Percentiles rank a stretch among this genome's conserved stretches.
These are phyloP conservation scores for Zosterops lateralis DNA, from an alignment of 2,113 vertebrate species.

Conservation along the genomic window DNA sequence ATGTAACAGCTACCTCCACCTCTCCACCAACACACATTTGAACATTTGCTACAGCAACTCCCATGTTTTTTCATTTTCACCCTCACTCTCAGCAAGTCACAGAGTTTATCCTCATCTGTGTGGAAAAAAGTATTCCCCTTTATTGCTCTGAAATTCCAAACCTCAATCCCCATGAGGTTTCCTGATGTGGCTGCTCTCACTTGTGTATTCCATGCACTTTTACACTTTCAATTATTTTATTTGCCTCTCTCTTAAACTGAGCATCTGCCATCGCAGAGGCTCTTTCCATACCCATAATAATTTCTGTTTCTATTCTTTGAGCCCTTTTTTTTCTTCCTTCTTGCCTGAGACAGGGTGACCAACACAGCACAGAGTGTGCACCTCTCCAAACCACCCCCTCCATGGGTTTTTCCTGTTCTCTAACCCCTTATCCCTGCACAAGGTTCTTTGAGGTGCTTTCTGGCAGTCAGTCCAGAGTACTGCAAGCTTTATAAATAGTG, in stretches of 20 bases:
- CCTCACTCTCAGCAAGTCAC: not conserved
- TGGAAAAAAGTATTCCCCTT: not conserved
- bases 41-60: not conserved
- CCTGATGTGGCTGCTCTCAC: not conserved
- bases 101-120: not conserved
- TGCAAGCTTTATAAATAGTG: not conserved
- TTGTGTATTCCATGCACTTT: not conserved
- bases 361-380: not conserved
- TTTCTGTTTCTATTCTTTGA: not conserved
- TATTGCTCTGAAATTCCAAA: not conserved
- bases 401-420: not conserved
- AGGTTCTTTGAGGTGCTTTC: not conserved
- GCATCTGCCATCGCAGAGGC: fast-evolving
- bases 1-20: not conserved
- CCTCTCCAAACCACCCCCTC: not conserved
- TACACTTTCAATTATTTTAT: not conserved
- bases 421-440: not conserved
- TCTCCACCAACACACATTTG: not conserved
- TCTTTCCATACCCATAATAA: not conserved
- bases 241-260: not conserved
- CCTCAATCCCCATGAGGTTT: not conserved
- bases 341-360: not conserved
- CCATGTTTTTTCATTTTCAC: not conserved
- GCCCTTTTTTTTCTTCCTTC: not conserved
- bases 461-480: not conserved